phyloP scores from a whole-genome alignment of 1,140 invertebrate genomes.

The Lordiphosa stackelbergi region DNA sequence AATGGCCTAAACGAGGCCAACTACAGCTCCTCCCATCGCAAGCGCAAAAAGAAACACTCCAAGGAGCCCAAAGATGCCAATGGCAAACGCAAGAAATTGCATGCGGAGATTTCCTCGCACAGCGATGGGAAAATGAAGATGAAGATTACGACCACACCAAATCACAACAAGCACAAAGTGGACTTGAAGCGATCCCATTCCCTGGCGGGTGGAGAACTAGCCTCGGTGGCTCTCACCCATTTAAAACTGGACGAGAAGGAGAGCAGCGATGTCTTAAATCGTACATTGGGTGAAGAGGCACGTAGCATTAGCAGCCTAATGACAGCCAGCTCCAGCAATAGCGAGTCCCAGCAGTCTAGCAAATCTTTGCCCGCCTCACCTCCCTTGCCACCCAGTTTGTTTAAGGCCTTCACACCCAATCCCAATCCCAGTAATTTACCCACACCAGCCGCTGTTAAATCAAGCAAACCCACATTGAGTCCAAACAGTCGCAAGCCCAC shows the following conservation, averaged over 20 bases:
- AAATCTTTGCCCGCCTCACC: conserved; percentile 52
- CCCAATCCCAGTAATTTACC: not conserved
- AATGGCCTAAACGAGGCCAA: conserved; percentile 28
- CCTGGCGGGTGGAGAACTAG: conserved; percentile 47
- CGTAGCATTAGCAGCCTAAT: conserved; percentile 61
- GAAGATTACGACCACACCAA: conserved; percentile 63
- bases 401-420: conserved; percentile 52
- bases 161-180: conserved; percentile 45
- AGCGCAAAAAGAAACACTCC: conserved; percentile 76
- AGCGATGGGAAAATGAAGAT: conserved; percentile 75
- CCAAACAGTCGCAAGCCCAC: conserved; percentile 39
- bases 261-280: conserved; percentile 44
- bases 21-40: conserved; percentile 66
- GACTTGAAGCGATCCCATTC: conserved; percentile 63
- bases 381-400: conserved; percentile 72
- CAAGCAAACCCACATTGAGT: conserved; percentile 23
- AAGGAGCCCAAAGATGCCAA: conserved; percentile 71
- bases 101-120: conserved; percentile 72
- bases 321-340: conserved; percentile 19
- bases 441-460: not conserved
- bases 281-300: conserved; percentile 53
- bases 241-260: conserved; percentile 37
- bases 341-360: conserved; percentile 10
- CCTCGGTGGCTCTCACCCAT: conserved; percentile 31
- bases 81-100: conserved; percentile 66